phyloP scores from a whole-genome alignment of 2,888 invertebrate genomes.

The Caenorhabditis japonica region DNA sequence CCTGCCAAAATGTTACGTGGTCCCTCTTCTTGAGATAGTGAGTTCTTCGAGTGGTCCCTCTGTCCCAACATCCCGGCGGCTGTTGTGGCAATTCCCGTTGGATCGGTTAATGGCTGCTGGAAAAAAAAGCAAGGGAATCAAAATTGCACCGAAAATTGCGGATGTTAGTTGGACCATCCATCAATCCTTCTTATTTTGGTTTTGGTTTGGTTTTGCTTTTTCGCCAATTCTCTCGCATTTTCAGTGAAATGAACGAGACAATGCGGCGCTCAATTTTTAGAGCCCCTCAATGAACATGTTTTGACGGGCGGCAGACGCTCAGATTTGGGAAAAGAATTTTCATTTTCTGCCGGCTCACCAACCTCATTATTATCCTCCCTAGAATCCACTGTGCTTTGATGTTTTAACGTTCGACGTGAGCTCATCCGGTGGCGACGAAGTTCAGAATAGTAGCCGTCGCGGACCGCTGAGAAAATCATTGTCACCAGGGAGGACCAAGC shows the following conservation, averaged over 20 bases:
- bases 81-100: constrained; percentile 32
- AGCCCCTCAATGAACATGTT: neutral
- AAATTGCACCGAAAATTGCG: constrained; percentile 5
- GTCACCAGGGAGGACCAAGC: constrained; percentile 76
- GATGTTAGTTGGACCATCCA: constrained; percentile 19
- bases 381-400: constrained; percentile 62
- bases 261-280: neutral
- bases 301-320: no score
- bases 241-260: no score
- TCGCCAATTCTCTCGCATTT: no score
- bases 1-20: constrained; percentile 17
- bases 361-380: constrained; percentile 51
- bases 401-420: constrained; percentile 51
- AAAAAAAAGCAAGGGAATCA: neutral
- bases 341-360: constrained; percentile 4
- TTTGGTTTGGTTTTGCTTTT: neutral
- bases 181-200: neutral
- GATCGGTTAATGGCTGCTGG: constrained; percentile 16
- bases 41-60: constrained; percentile 40
- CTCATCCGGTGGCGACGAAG: constrained; percentile 66
- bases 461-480: constrained; percentile 72
- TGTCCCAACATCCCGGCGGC: constrained; percentile 39
- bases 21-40: constrained; percentile 15
- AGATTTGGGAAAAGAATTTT: no score
- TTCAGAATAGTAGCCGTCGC: constrained; percentile 76